Evolutionary conservation across 2,888 invertebrate genomes (phyloP).

Genomic region (Troilus luridus): DNA sequence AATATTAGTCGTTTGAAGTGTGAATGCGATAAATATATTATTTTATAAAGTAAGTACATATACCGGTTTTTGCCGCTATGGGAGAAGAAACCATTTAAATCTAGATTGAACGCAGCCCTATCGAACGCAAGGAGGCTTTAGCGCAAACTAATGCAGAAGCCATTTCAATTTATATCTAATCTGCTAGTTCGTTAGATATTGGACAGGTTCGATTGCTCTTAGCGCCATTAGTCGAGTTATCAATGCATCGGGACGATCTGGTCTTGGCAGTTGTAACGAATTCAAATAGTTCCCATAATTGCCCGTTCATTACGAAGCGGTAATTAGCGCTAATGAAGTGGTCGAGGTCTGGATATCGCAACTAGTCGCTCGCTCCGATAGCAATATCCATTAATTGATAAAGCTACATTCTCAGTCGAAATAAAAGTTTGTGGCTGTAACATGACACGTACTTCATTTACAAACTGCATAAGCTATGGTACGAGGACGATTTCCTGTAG

Average conservation of each 20-base stretch:
- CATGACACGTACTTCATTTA: too few relatives aligned
- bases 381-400: background rate
- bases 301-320: background rate
- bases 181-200: constrained; percentile 9
- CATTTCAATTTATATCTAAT: constrained; percentile 44
- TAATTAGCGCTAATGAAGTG: background rate
- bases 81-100: background rate
- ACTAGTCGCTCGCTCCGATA: background rate
- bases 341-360: background rate
- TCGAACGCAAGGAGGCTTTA: background rate
- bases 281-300: background rate
- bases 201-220: background rate
- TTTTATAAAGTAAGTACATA: background rate
- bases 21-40: too few relatives aligned
- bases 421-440: too few relatives aligned
- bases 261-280: constrained; percentile 2
- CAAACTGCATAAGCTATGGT: too few relatives aligned
- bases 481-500: too few relatives aligned
- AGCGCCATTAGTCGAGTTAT: background rate
- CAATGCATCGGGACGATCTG: background rate
- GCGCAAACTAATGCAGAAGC: background rate
- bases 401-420: background rate
- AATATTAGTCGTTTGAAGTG: too few relatives aligned
- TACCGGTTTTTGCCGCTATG: background rate
- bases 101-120: background rate